A percentile compares a stretch with the other conserved stretches of the same genome.
Evolutionary conservation across 2,797 vertebrate genomes (phyloP).

Genomic region (Takifugu rubripes): DNA sequence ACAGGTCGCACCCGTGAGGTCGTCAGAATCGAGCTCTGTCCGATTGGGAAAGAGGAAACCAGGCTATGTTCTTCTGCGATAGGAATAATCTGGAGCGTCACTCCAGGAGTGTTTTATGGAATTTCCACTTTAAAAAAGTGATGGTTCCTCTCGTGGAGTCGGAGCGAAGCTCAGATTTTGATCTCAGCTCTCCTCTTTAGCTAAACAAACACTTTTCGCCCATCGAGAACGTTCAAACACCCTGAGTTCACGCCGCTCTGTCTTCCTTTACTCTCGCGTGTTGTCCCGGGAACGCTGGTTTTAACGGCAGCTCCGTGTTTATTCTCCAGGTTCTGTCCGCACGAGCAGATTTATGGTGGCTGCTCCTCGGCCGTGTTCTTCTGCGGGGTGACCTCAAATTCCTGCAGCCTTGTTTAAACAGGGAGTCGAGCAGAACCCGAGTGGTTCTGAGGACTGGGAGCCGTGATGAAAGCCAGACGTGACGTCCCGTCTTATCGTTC

Average conservation of each 20-base stretch:
- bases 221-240: constrained; percentile 3
- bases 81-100: constrained; percentile 54
- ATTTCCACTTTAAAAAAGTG: constrained; percentile 50
- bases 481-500: constrained; percentile 72
- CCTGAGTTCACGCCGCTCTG: neutral
- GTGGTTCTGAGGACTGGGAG: constrained; percentile 29
- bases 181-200: constrained; percentile 31
- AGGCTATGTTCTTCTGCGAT: constrained; percentile 46
- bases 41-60: constrained; percentile 16
- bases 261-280: neutral
- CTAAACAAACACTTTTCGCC: constrained; percentile 52
- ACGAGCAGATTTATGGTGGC: constrained; percentile 38
- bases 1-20: too few species aligned
- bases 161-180: constrained; percentile 38
- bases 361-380: constrained; percentile 15
- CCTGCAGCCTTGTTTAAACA: constrained; percentile 40
- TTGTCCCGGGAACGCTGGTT: constrained; percentile 25
- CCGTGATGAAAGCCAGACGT: constrained; percentile 75
- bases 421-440: constrained; percentile 45
- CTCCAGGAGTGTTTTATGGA: constrained; percentile 69
- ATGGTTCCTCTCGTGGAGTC: constrained; percentile 39
- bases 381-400: constrained; percentile 56
- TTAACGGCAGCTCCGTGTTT: constrained; percentile 25
- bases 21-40: too few species aligned
- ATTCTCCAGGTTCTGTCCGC: constrained; percentile 21